Evolutionary conservation across 2,888 invertebrate species (phyloP).

Genomic region (Scaptodrosophila latifasciaeformis): DNA sequence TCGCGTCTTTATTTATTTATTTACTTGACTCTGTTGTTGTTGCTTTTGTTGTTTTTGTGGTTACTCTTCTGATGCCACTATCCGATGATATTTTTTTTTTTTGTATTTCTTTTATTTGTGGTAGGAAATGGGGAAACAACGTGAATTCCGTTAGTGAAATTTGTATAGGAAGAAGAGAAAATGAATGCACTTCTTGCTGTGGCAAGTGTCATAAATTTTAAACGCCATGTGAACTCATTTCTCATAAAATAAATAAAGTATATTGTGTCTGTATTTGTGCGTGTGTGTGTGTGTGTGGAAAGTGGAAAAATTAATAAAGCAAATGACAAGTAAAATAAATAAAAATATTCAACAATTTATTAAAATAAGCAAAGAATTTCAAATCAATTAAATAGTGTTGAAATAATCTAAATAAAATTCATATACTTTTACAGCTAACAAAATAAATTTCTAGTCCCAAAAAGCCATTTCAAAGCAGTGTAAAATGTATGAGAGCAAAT

Average conservation of each 20-base stretch:
- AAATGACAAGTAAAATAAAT: conserved; percentile 12
- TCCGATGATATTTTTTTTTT: not conserved
- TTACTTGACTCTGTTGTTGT: conserved; percentile 41
- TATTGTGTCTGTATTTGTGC: too few species aligned
- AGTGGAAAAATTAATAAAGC: conserved; percentile 6
- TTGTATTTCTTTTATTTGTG: not conserved
- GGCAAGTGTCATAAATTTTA: conserved; percentile 4
- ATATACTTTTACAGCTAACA: conserved; percentile 11
- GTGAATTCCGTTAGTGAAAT: conserved; percentile 9
- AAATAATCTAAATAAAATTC: not conserved
- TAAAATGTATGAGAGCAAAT: too few species aligned
- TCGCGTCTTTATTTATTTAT: conserved; percentile 68
- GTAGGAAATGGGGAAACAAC: conserved; percentile 8
- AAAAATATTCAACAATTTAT: not conserved
- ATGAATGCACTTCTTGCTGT: not conserved
- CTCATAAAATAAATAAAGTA: too few species aligned
- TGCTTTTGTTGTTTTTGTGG: conserved; percentile 2
- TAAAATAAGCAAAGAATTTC: not conserved
- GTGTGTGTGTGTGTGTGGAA: too few species aligned
- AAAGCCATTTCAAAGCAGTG: conserved; percentile 12
- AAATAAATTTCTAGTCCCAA: too few species aligned
- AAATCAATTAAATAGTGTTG: not conserved
- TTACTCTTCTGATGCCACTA: not conserved
- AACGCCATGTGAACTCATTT: too few species aligned
- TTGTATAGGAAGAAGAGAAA: conserved; percentile 2